Evolutionary conservation across 2,797 vertebrate species (phyloP).

Genomic region (Buceros bicornis): DNA sequence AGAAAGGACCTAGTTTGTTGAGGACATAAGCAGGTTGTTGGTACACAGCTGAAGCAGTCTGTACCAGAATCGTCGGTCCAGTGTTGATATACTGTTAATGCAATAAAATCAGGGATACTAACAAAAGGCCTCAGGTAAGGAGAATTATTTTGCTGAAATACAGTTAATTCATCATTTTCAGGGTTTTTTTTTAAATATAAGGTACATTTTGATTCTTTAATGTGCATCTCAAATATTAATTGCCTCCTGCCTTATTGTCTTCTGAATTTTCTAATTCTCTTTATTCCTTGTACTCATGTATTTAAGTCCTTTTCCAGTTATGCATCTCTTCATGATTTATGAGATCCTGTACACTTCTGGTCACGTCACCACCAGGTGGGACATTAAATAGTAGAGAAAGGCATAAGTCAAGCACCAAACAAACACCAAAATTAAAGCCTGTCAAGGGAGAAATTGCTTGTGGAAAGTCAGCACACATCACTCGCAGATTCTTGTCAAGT

Average conservation of each 20-base stretch:
- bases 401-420: not conserved
- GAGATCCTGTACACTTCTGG: not conserved
- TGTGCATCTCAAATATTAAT: not conserved
- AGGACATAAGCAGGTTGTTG: not conserved
- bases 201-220: not conserved
- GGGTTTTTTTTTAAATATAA: not conserved
- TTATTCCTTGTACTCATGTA: not conserved
- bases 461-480: not conserved
- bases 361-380: not conserved
- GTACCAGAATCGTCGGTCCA: not conserved
- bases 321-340: not conserved
- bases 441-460: not conserved
- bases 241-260: not conserved
- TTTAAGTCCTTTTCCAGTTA: not conserved
- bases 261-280: not conserved
- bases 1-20: not conserved
- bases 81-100: not conserved
- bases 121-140: not conserved
- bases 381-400: not conserved
- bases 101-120: not conserved
- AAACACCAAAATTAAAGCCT: not conserved
- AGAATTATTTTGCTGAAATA: not conserved
- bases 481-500: not conserved
- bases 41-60: not conserved
- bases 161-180: not conserved